phyloP scores from a whole-genome alignment of 2,113 vertebrate genomes.

The Nycticryphes semicollaris region DNA sequence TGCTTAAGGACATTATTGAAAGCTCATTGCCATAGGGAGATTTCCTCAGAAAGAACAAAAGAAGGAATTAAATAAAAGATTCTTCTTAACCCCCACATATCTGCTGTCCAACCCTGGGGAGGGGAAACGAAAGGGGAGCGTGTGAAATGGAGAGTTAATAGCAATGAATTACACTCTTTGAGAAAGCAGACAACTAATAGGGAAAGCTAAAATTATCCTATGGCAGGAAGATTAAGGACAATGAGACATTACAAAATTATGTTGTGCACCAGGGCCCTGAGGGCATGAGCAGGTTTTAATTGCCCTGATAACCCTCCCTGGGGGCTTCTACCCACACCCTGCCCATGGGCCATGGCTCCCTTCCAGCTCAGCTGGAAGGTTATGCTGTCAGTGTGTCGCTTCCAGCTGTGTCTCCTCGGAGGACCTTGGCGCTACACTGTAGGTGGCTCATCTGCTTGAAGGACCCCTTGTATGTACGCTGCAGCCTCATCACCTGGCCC shows the following conservation, averaged over 20 bases:
- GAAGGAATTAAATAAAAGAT: background rate
- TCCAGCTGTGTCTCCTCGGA: background rate
- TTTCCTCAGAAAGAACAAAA: background rate
- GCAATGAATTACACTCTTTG: background rate
- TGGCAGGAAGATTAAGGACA: background rate
- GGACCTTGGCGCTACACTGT: fast-evolving
- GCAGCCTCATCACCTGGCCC: background rate
- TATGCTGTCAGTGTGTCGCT: background rate
- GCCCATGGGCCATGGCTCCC: background rate
- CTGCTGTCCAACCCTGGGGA: background rate
- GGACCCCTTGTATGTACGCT: fast-evolving
- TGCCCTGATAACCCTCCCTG: background rate
- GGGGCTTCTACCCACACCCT: background rate
- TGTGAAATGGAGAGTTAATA: background rate
- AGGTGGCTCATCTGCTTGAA: background rate
- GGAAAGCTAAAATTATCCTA: background rate
- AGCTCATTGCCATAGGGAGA: background rate
- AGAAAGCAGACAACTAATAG: background rate
- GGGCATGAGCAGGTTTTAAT: background rate
- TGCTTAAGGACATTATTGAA: background rate
- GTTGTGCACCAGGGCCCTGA: background rate
- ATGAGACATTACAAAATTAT: background rate
- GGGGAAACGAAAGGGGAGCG: background rate
- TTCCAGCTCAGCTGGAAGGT: background rate
- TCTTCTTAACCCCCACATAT: background rate